Conservation (phyloP, 1,140 invertebrate genomes). For the Tetragnatha versicolor region DNA sequence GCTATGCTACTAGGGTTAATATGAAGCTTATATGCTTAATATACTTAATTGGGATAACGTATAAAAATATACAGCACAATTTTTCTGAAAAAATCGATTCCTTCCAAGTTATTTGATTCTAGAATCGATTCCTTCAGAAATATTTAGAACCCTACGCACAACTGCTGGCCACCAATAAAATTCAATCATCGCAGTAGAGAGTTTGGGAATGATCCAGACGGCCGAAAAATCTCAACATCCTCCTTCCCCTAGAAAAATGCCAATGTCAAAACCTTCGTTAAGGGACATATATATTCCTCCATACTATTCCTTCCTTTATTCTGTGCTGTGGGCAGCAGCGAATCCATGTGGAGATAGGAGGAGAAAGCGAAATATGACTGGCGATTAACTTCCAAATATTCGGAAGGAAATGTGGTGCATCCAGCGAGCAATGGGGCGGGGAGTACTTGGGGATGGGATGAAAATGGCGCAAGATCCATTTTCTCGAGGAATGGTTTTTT, state of each 20-base stretch:
- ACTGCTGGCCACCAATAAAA: constrained; percentile 14
- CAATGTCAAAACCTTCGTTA: constrained; percentile 35
- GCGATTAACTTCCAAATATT: constrained; percentile 34
- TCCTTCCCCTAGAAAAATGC: constrained; percentile 26
- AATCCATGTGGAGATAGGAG: constrained; percentile 4
- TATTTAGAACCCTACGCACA: too few species aligned
- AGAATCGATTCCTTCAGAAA: too few species aligned
- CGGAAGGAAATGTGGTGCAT: constrained; percentile 13
- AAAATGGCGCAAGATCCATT: background rate
- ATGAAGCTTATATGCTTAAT: too few species aligned
- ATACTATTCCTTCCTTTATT: background rate
- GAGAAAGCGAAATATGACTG: constrained; percentile 11
- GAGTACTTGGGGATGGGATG: background rate
- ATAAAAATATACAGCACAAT: too few species aligned
- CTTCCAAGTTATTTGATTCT: too few species aligned
- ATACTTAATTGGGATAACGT: too few species aligned
- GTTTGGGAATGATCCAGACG: background rate
- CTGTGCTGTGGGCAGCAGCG: background rate
- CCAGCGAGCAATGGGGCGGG: constrained; percentile 1
- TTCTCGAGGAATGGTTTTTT: too few species aligned
- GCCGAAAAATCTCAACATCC: constrained; percentile 7
- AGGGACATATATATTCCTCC: constrained; percentile 21
- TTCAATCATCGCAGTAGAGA: background rate
- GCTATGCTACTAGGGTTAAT: too few species aligned
- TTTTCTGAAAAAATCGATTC: too few species aligned